A percentile compares a stretch with the other conserved stretches of the same genome.
phyloP scores from a whole-genome alignment of 2,888 invertebrate genomes.

The Acanthopleura granulata region DNA sequence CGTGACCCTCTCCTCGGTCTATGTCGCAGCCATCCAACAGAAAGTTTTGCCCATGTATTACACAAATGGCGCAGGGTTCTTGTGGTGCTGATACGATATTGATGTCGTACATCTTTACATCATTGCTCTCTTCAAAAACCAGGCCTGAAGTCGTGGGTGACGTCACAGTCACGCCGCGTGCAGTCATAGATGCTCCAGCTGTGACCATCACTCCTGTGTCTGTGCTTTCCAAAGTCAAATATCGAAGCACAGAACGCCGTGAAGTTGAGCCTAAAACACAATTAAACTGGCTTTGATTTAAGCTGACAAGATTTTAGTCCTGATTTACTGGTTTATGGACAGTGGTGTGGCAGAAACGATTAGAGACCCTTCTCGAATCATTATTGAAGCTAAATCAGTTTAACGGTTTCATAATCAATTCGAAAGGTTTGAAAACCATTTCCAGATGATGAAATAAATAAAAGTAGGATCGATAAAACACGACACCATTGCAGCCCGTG shows the following conservation, averaged over 20 bases:
- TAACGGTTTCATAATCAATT: too few species aligned
- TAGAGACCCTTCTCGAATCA: too few species aligned
- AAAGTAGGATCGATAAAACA: too few species aligned
- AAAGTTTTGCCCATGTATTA: not conserved
- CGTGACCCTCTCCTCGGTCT: not conserved
- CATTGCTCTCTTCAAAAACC: constrained; percentile 1
- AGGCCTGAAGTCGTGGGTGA: not conserved
- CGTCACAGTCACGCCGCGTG: not conserved
- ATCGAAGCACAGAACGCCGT: not conserved
- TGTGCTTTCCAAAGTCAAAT: not conserved
- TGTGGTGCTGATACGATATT: not conserved
- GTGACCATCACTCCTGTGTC: not conserved
- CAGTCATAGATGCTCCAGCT: not conserved
- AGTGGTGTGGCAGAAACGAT: not conserved
- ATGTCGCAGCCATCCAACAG: not conserved
- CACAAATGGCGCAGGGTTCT: not conserved
- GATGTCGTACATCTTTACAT: not conserved
- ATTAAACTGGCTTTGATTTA: not conserved
- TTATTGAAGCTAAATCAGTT: too few species aligned
- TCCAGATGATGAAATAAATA: too few species aligned
- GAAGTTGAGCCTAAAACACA: not conserved
- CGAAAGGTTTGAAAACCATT: too few species aligned
- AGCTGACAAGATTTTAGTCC: too few species aligned
- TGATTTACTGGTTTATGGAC: too few species aligned
- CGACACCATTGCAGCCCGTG: too few species aligned